Conservation (phyloP, 64 coral and sea anemone genomes). For the Acropora tenuis region DNA sequence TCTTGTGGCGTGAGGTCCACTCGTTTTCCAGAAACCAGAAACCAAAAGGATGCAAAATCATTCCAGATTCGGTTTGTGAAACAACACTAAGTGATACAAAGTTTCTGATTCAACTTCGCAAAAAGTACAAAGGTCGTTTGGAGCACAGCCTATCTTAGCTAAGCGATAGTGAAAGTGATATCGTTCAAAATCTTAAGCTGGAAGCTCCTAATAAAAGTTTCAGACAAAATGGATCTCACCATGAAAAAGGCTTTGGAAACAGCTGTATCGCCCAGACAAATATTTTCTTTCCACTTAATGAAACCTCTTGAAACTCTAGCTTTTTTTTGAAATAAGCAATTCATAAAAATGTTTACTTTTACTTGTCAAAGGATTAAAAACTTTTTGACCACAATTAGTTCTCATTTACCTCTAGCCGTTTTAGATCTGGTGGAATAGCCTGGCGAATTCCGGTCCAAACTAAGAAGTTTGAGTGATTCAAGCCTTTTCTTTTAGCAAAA, state of each 20-base stretch:
- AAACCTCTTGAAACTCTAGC: neutral
- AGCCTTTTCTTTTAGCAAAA: neutral
- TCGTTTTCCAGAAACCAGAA: too few species aligned
- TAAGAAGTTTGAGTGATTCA: neutral
- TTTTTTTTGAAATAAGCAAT: neutral
- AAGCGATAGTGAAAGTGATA: too few species aligned
- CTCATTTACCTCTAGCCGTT: slow-evolving; percentile 5
- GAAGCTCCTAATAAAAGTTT: too few species aligned
- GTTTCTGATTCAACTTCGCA: too few species aligned
- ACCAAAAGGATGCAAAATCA: neutral
- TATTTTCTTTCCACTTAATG: neutral
- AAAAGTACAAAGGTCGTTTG: too few species aligned
- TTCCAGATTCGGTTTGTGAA: too few species aligned
- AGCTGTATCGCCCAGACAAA: neutral
- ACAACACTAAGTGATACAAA: too few species aligned
- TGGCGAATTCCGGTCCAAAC: neutral
- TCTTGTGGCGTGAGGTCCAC: too few species aligned
- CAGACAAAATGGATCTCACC: neutral
- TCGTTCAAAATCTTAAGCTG: too few species aligned
- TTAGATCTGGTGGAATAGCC: neutral
- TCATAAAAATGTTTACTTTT: neutral
- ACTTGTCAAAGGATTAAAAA: slow-evolving; percentile 14
- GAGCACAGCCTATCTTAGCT: too few species aligned
- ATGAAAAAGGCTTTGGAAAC: neutral
- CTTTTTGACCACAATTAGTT: neutral